Base-by-base conservation (phyloP, 1,140 invertebrate species). In the Temnothorax curvispinosus region DNA sequence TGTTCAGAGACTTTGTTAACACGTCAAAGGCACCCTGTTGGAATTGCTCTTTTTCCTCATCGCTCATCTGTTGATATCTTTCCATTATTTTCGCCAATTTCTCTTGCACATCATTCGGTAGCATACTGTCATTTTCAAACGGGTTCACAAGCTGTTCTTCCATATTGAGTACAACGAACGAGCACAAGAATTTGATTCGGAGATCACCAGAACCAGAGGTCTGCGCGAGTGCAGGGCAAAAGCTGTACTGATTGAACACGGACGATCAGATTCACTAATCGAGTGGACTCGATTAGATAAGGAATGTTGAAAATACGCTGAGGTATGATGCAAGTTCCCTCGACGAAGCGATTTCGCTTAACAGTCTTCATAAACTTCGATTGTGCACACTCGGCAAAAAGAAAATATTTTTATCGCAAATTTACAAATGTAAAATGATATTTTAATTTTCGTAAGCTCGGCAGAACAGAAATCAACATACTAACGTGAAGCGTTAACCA, bases 11-110 rank as follows among this genome's bases (percentile, higher is more conserved):
- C 21, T 86, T 27, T 21, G 21, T 67, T 1, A 90, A 74, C 18
- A 76, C 80, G 0, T 94, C 93, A 71, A 94, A 94, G 3, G 94
- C 84, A 62, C 94, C 87, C 0, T 72, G 54, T 0, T 93, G 67
- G 58, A 96, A 96, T 8, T 93, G 62, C 3, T 78, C 71, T 21
- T 94, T 95, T 4, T 95, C 95, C 0, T 93, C 90, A 2, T 94
- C 91, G 2, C 86, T 64, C 89, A 96, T 90, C 3, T 88, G 67
- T n/a, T 94, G 89, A 72, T 95, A 96, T 50, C 94, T 90, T 1
- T 91, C 62, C 1, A 95, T 44, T 3, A 96, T 89, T 0, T 88
- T 91, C 11, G 91, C 82, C 2, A 96, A 44, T 81, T 95, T 95
- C 2, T 93, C 78, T 1, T 92, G 87, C 0, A 95, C 90, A 2